Base-by-base conservation (phyloP, 2,797 vertebrate genomes). In the Percopsis omiscomaycus region DNA sequence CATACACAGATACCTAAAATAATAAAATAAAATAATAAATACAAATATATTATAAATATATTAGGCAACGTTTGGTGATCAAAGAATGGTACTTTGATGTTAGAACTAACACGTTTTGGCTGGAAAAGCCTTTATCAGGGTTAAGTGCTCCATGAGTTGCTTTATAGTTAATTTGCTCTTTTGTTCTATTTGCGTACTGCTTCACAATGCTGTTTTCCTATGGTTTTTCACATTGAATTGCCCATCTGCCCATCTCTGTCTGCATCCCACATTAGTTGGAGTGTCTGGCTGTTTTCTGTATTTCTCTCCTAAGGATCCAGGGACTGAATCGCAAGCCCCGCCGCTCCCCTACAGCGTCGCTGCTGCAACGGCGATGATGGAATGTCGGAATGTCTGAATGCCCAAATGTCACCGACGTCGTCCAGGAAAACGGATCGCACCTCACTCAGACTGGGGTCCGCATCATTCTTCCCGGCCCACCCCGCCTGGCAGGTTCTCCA, bases 201-300 rank as follows among this genome's bases (percentile, higher is more conserved):
- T 57, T 28, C 66, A 66, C 60, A 49, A 14, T 2, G 2, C 73
- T 64, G 44, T 15, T 57, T 59, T 50, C 45, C 22, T 51, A 70
- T 54, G 49, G 73, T 78, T 49, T 73, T 72, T 51, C 3, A 30
- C 50, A 66, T 67, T 58, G 71, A 37, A 29, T 66, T 46, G 42
- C 22, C 56, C 59, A 67, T 30, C 4, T 30, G 53, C 28, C 10
- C 14, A 10, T 22, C 14, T 22, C 12, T 16, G 37, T 51, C 32
- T 3, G 4, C n/a, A 15, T 44, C 32, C 12, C 14, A 37, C 37
- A 42, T 10, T 42, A 8, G 37, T 42, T 9, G 6, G 11, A 8
- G 12, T 2, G 12, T 48, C 2, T 48, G 47, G 47, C 47, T 48
- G 37, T 45, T 9, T 51, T 44, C 45, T 49, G 60, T 8, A 9